phyloP scores from a whole-genome alignment of 2,888 invertebrate species.

The Harpalus rubripes region DNA sequence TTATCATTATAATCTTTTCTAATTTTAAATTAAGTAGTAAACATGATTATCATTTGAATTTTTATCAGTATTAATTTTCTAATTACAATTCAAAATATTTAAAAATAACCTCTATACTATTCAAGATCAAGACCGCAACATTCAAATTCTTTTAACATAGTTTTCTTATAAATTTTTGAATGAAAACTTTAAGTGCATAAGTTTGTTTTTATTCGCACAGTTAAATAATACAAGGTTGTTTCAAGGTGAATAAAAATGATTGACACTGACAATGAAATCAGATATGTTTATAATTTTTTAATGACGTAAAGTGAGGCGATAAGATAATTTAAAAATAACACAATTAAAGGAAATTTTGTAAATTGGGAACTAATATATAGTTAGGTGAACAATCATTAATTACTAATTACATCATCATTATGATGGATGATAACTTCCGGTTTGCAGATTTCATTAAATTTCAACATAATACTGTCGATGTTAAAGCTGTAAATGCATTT shows the following conservation, averaged over 20 bases:
- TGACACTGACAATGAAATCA: slow-evolving; percentile 35
- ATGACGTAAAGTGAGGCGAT: neutral
- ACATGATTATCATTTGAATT: neutral
- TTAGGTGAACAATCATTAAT: too few species aligned
- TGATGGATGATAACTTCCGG: too few species aligned
- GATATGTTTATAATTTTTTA: neutral
- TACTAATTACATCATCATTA: too few species aligned
- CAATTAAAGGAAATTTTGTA: too few species aligned
- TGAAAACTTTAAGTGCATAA: neutral
- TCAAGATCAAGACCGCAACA: neutral
- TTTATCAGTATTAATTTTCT: neutral
- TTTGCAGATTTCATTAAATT: too few species aligned
- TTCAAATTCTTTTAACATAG: neutral
- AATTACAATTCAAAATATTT: neutral
- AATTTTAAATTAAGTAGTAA: too few species aligned
- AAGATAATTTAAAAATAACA: neutral
- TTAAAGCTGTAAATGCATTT: too few species aligned
- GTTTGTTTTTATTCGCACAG: neutral
- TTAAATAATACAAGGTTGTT: slow-evolving; percentile 8
- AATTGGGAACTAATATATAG: too few species aligned
- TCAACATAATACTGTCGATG: too few species aligned
- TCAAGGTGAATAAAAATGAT: slow-evolving; percentile 7
- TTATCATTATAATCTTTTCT: too few species aligned
- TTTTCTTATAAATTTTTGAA: neutral
- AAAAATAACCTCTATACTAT: neutral